Evolutionary conservation across 2,797 vertebrate genomes (phyloP), one percentile per base, ranked within the genome.

Genomic region (Chiroxiphia lanceolata): DNA sequence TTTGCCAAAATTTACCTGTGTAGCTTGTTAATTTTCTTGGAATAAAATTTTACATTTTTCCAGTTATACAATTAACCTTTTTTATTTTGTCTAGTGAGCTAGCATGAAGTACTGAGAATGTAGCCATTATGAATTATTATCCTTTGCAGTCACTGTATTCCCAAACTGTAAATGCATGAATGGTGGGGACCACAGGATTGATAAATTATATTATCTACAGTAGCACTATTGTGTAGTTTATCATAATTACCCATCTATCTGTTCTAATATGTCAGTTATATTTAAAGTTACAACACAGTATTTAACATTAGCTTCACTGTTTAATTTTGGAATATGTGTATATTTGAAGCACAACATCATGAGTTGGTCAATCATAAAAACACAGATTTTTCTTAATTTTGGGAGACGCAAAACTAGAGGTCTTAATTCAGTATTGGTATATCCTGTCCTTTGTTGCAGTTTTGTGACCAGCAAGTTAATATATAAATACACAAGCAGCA

Each of bases 1-100:
- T 99, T 99, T 99, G 99, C 99, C 99, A 99, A 99, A 99, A 99
- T 99, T 99, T 99, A 99, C 98, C 98, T 98, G 99, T 99, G 99
- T 99, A 99, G 99, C 99, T 98, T 99, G 99, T 99, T 99, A 99
- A 98, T 98, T 98, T 99, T 99, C 95, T 99, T 98, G 98, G 98
- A 99, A 99, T 99, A 99, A 98, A 99, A 98, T 98, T 99, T 99
- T 99, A 98, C 98, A 99, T 99, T 99, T 99, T 98, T 98, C 97
- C 98, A 98, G 97, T 97, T 98, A 97, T 97, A 97, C 95, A 97
- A 96, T 96, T 96, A 97, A 96, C 95, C 88, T 97, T 97, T 96
- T 98, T 97, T 97, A 95, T 98, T 98, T 97, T 95, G 96, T 96
- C 94, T 97, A 98, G 96, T 97, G 97, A 97, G 97, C 96, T 98